phyloP scores from a whole-genome alignment of 2,113 vertebrate genomes.

The Chaetura pelagica region DNA sequence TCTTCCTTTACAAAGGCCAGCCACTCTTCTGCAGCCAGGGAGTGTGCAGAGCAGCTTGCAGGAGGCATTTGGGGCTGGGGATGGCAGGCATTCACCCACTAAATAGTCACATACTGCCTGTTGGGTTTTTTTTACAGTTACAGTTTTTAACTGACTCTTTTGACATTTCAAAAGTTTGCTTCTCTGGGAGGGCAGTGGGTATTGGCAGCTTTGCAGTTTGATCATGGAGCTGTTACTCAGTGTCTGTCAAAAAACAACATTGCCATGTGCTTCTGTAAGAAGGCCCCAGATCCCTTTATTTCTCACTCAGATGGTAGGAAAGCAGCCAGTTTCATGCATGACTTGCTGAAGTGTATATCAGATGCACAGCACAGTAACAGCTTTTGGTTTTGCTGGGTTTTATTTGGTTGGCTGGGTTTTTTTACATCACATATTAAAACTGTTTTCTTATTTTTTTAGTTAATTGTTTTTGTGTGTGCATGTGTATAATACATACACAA shows the following conservation, averaged over 20 bases:
- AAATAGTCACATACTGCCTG: background rate
- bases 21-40: background rate
- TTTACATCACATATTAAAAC: background rate
- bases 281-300: background rate
- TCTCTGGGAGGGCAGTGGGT: background rate
- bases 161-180: background rate
- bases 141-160: background rate
- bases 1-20: background rate
- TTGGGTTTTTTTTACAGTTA: background rate
- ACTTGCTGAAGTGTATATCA: background rate
- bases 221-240: background rate
- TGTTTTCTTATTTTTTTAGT: background rate
- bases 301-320: background rate
- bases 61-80: fast-evolving
- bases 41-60: background rate
- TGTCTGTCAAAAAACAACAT: background rate
- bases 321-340: background rate
- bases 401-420: background rate
- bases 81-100: background rate
- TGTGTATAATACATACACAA: background rate
- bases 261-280: background rate
- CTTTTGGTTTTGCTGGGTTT: background rate
- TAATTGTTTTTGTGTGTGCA: background rate
- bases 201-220: background rate
- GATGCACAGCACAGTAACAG: fast-evolving